Evolutionary conservation across 1,140 invertebrate species (phyloP), one percentile per base, ranked within the genome.

Genomic region (Drosophila nasuta): DNA sequence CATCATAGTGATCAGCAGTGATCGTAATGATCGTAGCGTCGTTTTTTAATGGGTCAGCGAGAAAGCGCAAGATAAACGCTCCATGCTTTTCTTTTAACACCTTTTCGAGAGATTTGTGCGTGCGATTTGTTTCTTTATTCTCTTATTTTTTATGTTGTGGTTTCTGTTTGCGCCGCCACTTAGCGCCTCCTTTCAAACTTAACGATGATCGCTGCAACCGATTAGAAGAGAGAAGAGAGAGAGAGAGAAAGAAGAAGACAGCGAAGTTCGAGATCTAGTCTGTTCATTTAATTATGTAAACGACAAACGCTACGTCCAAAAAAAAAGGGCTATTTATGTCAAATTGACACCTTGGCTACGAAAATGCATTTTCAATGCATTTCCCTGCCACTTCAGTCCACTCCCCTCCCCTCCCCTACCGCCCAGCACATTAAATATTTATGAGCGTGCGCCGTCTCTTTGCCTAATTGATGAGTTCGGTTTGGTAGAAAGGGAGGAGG

Each of bases 81-180:
- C 46, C 77, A 80, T 89, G 83, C 69, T 88, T 88, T 88, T 88
- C 83, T 83, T 83, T 88, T 88, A 88, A 88, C 83, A 89, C 83
- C 85, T 88, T 88, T 80, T 74, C 80, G 80, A 89, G 85, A 89
- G 85, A 88, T 88, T 88, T 88, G 85, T 88, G 73, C 63, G 59
- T 79, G 74, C 81, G 78, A 82, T 89, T 75, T 76, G 82, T 75
- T 77, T n/a, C 52, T 63, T 25, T 25, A 4, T 62, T 45, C 11
- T 70, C 69, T 76, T 15, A 51, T 62, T 62, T 45, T 25, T 65
- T 57, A 13, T 54, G 17, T 28, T 15, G 20, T 54, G 33, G 30
- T 63, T 57, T 46, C 51, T 87, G 80, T 87, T 88, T 88, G 70
- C 74, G 77, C 49, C 52, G 74, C 77, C 83, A 88, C 83, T 88